Conservation (phyloP, 2,113 vertebrate genomes). For the Callospermophilus lateralis region DNA sequence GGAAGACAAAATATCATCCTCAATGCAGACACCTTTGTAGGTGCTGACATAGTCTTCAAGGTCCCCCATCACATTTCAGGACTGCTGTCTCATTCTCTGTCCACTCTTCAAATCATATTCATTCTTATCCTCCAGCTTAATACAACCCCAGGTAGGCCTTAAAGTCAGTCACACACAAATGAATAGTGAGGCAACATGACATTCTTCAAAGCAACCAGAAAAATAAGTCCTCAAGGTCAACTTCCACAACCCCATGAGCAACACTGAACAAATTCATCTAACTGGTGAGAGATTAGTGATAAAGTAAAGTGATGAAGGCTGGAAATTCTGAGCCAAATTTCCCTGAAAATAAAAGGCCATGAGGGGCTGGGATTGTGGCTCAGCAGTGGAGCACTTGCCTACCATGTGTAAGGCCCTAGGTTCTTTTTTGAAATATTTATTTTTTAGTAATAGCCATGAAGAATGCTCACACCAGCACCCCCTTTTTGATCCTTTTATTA, state of each 20-base stretch:
- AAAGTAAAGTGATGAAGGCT: background rate
- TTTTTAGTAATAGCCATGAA: background rate
- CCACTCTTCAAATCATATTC: background rate
- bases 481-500: background rate
- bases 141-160: background rate
- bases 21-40: background rate
- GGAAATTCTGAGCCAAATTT: background rate
- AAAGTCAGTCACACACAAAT: background rate
- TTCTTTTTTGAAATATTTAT: too few relatives aligned
- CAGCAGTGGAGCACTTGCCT: too few relatives aligned
- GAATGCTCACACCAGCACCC: background rate
- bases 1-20: background rate
- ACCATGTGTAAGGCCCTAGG: too few relatives aligned
- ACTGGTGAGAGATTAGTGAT: background rate
- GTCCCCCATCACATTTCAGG: background rate
- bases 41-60: background rate
- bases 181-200: background rate
- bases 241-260: background rate
- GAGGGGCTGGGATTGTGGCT: background rate
- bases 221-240: background rate
- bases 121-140: background rate
- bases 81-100: background rate
- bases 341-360: background rate
- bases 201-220: background rate
- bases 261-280: background rate